A percentile compares a stretch with the other conserved stretches of the same genome.
phyloP scores from a whole-genome alignment of 2,113 vertebrate genomes.

The Hyperoodon ampullatus region DNA sequence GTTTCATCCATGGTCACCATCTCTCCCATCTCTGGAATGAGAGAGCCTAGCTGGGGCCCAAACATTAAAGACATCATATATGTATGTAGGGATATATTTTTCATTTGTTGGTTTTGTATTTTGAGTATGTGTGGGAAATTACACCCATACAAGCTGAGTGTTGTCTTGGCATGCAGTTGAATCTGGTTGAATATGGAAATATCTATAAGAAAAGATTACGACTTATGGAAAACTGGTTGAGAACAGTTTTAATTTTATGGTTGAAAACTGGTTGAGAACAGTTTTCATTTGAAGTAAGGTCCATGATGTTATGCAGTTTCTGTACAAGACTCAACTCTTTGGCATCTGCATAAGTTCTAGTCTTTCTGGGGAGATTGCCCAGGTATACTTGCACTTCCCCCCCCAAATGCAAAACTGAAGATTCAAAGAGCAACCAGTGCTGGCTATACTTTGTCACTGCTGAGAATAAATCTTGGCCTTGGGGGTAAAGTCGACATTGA shows the following conservation, averaged over 20 bases:
- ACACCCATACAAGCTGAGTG: neutral
- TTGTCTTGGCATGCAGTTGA: neutral
- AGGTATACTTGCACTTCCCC: neutral
- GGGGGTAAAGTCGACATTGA: neutral
- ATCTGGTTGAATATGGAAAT: neutral
- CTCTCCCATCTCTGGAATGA: neutral
- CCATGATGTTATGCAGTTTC: neutral
- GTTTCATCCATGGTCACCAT: no score
- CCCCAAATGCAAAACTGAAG: neutral
- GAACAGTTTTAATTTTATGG: no score
- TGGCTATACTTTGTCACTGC: neutral
- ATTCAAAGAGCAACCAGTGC: neutral
- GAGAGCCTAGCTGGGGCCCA: no score
- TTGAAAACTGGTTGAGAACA: neutral
- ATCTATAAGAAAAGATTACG: neutral
- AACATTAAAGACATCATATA: neutral
- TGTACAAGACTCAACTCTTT: neutral
- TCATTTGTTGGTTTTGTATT: neutral
- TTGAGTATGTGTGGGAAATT: neutral
- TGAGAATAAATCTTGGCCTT: neutral
- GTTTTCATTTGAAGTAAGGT: no score
- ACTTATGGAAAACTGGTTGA: no score
- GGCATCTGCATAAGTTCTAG: neutral
- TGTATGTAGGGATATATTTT: neutral
- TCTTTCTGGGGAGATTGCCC: neutral